Conservation (phyloP, 2,888 invertebrate species). For the Aporophyla nigra region DNA sequence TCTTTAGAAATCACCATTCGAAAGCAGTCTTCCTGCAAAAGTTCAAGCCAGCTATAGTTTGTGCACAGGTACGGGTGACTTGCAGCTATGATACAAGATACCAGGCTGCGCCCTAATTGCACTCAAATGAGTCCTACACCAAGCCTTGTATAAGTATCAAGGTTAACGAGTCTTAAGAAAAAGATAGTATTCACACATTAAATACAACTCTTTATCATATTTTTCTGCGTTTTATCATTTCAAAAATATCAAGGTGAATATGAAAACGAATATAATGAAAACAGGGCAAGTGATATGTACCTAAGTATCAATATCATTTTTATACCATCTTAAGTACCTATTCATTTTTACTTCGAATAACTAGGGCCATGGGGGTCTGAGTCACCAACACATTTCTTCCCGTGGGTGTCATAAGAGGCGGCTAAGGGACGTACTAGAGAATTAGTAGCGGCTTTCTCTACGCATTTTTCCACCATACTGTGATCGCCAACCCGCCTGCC, state of each 20-base stretch:
- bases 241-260: neutral
- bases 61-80: neutral
- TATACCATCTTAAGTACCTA: neutral
- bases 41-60: neutral
- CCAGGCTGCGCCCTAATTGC: constrained; percentile 1
- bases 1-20: neutral
- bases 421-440: too few species aligned
- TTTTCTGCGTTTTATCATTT: too few species aligned
- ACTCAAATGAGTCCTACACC: neutral
- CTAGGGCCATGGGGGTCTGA: too few species aligned
- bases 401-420: too few species aligned
- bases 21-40: neutral
- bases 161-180: neutral
- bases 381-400: too few species aligned
- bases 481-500: too few species aligned
- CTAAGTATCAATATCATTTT: neutral
- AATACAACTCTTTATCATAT: neutral
- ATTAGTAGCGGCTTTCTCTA: too few species aligned
- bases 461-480: too few species aligned
- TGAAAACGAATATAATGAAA: neutral
- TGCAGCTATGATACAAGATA: neutral
- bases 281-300: neutral
- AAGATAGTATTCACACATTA: neutral
- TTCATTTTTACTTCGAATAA: neutral
- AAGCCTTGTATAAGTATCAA: neutral